Evolutionary conservation across 2,888 invertebrate genomes (phyloP).

Genomic region (Aphodius sticticus): DNA sequence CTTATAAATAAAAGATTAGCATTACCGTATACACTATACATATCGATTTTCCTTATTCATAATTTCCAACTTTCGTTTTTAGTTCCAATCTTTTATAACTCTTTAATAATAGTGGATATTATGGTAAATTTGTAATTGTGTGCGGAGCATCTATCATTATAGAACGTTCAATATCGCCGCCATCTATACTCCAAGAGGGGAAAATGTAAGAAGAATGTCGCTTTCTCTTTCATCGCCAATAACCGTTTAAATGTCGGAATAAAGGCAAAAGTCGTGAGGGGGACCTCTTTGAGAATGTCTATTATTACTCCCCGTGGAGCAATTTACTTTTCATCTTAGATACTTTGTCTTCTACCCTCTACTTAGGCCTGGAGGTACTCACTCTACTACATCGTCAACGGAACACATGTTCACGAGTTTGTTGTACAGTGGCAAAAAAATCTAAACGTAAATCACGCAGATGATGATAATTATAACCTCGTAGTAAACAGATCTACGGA

Average conservation of each 20-base stretch:
- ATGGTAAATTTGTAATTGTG: background rate
- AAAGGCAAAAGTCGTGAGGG: slow-evolving; percentile 24
- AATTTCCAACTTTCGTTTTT: slow-evolving; percentile 9
- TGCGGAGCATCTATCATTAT: background rate
- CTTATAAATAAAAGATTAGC: background rate
- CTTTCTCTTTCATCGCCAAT: slow-evolving; percentile 24
- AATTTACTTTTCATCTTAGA: background rate
- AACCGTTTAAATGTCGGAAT: slow-evolving; percentile 19
- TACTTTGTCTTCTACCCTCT: background rate
- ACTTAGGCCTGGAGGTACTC: background rate
- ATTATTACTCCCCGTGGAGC: background rate
- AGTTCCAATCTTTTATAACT: background rate
- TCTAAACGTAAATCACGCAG: background rate
- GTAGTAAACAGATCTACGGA: background rate
- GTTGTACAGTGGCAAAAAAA: background rate
- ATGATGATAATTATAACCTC: background rate
- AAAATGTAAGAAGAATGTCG: slow-evolving; percentile 11
- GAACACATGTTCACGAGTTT: background rate
- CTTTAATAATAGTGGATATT: background rate
- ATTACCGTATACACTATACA: background rate
- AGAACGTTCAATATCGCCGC: background rate
- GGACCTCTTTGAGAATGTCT: background rate
- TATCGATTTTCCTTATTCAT: slow-evolving; percentile 7
- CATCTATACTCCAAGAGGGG: background rate
- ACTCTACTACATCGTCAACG: background rate